Evolutionary conservation across 2,888 invertebrate genomes (phyloP), one percentile per base, ranked within the genome.

Genomic region (Patella depressa): DNA sequence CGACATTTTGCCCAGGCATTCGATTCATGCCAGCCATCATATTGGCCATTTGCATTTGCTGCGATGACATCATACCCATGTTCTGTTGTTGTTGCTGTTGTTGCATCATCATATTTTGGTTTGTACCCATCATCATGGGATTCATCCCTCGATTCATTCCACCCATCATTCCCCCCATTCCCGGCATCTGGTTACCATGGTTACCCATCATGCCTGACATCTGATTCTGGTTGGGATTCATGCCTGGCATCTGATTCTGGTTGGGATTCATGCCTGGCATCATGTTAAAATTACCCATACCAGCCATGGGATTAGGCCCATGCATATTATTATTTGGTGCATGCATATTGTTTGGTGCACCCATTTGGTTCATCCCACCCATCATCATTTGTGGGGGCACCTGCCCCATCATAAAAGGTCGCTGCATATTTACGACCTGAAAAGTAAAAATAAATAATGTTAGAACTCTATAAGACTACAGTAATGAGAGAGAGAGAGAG

Each of bases 341-440:
- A 19, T 65, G 65, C 19, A 19, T 24, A 65, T 65, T 65, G 15
- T 65, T 65, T 65, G 7, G 24, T 3, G 19, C 14, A 3, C 24
- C 65, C 65, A 65, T 65, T 24, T 2, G 65, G 24, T 65, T 65
- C 65, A 65, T 65, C 24, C 65, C 65, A 24, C 65, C 65, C 65
- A 24, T 24, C 65, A 65, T 65, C 65, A 65, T 65, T 24, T 65
- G 65, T 11, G 65, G 19, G 24, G 65, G 65, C 19, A 65, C 15
- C 24, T 65, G 65, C 3, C 65, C 65, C 65, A 65, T 65, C 65
- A 65, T 19, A 65, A 65, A 65, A 65, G 65, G 65, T 45, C 45
- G 45, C 45, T 45, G 45, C 45, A 45, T 45, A 45, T 7, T 45
- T 45, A 45, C 45, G 45, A 45, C 45, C 45, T 45, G 9, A 5